Evolutionary conservation across 2,888 invertebrate species (phyloP).

Genomic region (Caenorhabditis sp.): DNA sequence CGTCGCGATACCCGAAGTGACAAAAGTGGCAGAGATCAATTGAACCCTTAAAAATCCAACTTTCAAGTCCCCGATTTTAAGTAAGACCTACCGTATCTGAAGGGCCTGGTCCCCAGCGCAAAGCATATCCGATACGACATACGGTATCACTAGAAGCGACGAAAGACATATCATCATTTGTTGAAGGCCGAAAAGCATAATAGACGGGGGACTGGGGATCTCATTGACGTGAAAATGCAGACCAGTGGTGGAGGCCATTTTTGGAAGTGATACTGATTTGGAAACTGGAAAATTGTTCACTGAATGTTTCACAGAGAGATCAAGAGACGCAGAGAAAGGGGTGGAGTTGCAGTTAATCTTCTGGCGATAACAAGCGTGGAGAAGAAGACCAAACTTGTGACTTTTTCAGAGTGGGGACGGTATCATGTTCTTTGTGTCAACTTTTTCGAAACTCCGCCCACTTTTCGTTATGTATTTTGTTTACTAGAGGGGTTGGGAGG

Average conservation of each 20-base stretch:
- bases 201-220: slow-evolving; percentile 43
- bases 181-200: slow-evolving; percentile 67
- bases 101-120: slow-evolving; percentile 77
- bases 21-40: slow-evolving; percentile 79
- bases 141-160: slow-evolving; percentile 78
- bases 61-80: neutral
- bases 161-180: slow-evolving; percentile 80
- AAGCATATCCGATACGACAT: slow-evolving; percentile 75
- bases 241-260: slow-evolving; percentile 25
- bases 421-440: slow-evolving; percentile 30
- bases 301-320: neutral
- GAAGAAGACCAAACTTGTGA: slow-evolving; percentile 49
- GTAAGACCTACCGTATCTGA: slow-evolving; percentile 68
- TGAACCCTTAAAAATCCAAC: slow-evolving; percentile 66
- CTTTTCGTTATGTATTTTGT: slow-evolving; percentile 45
- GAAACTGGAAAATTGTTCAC: slow-evolving; percentile 10
- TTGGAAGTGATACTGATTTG: neutral
- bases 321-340: neutral
- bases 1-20: slow-evolving; percentile 79
- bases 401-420: slow-evolving; percentile 23
- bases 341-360: slow-evolving; percentile 42
- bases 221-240: slow-evolving; percentile 65
- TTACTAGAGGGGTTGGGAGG: slow-evolving; percentile 16
- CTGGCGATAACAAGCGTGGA: slow-evolving; percentile 47
- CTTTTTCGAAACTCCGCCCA: slow-evolving; percentile 31